Percentiles rank a stretch among this genome's conserved stretches.
Evolutionary conservation across 2,888 invertebrate genomes (phyloP).

Genomic region (Eristalis arbustorum): DNA sequence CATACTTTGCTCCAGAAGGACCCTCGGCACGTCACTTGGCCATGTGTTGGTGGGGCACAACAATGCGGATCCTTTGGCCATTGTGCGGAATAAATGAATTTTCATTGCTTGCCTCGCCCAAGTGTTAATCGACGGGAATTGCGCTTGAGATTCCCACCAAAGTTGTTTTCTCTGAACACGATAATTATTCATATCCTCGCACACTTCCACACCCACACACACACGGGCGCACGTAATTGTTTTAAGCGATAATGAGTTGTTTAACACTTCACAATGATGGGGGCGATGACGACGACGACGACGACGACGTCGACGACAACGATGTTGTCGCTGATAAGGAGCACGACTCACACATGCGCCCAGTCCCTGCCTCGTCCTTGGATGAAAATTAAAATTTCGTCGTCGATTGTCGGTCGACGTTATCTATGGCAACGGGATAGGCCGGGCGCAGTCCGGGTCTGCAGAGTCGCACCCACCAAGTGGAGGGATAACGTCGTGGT

Average conservation of each 20-base stretch:
- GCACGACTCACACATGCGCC: neutral
- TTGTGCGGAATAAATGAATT: conserved; percentile 53
- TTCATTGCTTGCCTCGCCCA: conserved; percentile 40
- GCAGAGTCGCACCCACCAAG: neutral
- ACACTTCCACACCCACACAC: neutral
- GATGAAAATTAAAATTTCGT: conserved; percentile 20
- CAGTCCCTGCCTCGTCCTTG: neutral
- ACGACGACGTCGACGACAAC: neutral
- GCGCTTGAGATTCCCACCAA: neutral
- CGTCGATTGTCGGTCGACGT: conserved; percentile 18
- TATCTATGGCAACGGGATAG: neutral
- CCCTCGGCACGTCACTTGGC: neutral
- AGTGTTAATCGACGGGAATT: conserved; percentile 46
- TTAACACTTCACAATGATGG: conserved; percentile 44
- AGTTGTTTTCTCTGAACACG: neutral
- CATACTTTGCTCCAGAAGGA: conserved; percentile 10
- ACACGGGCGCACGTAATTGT: conserved; percentile 24
- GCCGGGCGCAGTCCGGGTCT: neutral
- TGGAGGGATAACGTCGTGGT: neutral
- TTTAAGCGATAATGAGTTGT: conserved; percentile 55
- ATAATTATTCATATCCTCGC: conserved; percentile 47
- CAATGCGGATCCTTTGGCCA: conserved; percentile 22
- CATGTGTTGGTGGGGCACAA: conserved; percentile 5
- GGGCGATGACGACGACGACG: neutral
- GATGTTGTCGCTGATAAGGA: neutral